Evolutionary conservation across 2,888 invertebrate species (phyloP).

Genomic region (Agonopterix heracliana): DNA sequence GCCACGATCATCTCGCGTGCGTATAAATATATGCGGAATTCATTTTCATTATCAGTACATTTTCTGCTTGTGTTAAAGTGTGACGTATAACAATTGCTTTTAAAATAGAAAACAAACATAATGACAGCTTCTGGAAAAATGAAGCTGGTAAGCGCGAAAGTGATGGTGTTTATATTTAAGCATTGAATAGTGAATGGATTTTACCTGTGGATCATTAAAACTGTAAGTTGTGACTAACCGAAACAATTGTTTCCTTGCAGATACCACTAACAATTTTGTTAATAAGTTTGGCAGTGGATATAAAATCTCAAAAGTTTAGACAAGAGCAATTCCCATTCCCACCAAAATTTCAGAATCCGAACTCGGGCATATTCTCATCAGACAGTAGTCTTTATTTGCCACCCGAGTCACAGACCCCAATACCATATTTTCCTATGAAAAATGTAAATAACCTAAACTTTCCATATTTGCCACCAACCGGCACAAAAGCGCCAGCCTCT

Average conservation of each 20-base stretch:
- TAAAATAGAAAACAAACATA: slow-evolving; percentile 20
- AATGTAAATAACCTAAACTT: slow-evolving; percentile 49
- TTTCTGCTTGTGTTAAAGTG: slow-evolving; percentile 56
- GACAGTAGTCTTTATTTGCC: slow-evolving; percentile 58
- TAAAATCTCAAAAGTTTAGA: slow-evolving; percentile 34
- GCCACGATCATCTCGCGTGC: slow-evolving; percentile 57
- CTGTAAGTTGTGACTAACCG: slow-evolving; percentile 28
- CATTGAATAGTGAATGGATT: slow-evolving; percentile 21
- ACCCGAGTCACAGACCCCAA: slow-evolving; percentile 52
- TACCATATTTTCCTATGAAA: slow-evolving; percentile 52
- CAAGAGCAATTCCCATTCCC: slow-evolving; percentile 53
- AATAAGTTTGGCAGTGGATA: slow-evolving; percentile 33
- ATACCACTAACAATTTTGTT: slow-evolving; percentile 43
- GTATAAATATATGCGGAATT: slow-evolving; percentile 75
- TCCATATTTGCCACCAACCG: slow-evolving; percentile 52
- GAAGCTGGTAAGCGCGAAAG: slow-evolving; percentile 68
- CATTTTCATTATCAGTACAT: slow-evolving; percentile 72
- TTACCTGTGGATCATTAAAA: slow-evolving; percentile 17
- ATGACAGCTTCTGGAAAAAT: slow-evolving; percentile 55
- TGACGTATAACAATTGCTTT: slow-evolving; percentile 50
- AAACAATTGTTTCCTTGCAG: slow-evolving; percentile 39
- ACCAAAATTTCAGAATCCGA: slow-evolving; percentile 47
- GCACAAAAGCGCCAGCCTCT: slow-evolving; percentile 44
- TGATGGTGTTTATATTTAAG: slow-evolving; percentile 21
- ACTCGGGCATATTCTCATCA: slow-evolving; percentile 38